Evolutionary conservation across 1,140 invertebrate genomes (phyloP).

Genomic region (Diprion similis): DNA sequence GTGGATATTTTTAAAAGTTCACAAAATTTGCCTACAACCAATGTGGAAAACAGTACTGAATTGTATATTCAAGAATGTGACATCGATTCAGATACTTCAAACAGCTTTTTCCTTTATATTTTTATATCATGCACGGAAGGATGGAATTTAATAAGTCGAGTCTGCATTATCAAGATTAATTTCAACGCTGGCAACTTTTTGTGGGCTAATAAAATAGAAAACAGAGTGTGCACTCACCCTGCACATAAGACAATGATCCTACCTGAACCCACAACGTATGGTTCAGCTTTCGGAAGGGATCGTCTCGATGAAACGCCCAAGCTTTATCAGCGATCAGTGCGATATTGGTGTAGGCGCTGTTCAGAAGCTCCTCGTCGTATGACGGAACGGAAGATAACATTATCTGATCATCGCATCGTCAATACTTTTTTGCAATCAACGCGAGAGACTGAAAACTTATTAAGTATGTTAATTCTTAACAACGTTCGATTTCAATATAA

Average conservation of each 20-base stretch:
- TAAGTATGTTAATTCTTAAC: background rate
- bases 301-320: conserved; percentile 45
- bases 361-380: conserved; percentile 51
- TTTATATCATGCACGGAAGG: too few species aligned
- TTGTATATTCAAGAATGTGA: too few species aligned
- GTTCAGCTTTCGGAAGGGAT: conserved; percentile 51
- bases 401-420: conserved; percentile 45
- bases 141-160: too few species aligned
- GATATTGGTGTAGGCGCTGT: conserved; percentile 52
- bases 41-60: too few species aligned
- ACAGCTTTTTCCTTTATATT: too few species aligned
- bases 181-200: too few species aligned
- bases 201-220: background rate
- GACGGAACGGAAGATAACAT: conserved; percentile 52
- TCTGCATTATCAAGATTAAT: too few species aligned
- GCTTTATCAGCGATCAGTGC: conserved; percentile 49
- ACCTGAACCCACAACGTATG: conserved; percentile 51
- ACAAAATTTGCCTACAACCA: too few species aligned
- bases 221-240: conserved; percentile 1
- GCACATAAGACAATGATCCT: conserved; percentile 18
- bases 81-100: too few species aligned
- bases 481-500: too few species aligned
- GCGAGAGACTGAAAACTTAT: background rate
- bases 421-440: background rate
- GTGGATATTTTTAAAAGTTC: too few species aligned